A percentile compares a stretch with the other conserved stretches of the same genome.
Evolutionary conservation across 2,888 invertebrate species (phyloP).

Genomic region (Cephus runcator): DNA sequence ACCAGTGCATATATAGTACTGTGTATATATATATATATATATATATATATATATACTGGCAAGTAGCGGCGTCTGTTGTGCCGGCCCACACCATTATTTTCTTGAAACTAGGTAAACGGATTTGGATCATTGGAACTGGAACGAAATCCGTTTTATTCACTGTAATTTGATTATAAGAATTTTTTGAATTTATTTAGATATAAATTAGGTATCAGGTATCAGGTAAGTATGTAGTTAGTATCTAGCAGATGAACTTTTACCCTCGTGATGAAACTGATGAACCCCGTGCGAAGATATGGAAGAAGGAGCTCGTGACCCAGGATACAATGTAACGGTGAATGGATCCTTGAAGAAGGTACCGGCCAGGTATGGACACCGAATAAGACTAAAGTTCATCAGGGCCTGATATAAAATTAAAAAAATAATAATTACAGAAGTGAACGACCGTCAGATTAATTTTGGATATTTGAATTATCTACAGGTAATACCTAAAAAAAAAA

Average conservation of each 20-base stretch:
- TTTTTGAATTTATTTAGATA: background rate
- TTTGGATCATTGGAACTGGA: constrained; percentile 41
- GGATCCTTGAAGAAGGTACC: background rate
- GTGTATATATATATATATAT: too few species aligned
- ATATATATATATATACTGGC: too few species aligned
- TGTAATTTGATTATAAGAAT: background rate
- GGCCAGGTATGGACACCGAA: background rate
- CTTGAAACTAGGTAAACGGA: constrained; percentile 48
- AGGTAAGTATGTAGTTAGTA: background rate
- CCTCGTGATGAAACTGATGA: background rate
- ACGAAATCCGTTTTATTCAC: background rate
- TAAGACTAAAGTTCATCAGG: background rate
- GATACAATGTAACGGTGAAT: background rate
- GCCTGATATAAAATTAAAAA: background rate
- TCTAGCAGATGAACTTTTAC: background rate
- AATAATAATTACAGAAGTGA: background rate
- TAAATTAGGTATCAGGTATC: background rate
- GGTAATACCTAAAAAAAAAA: background rate
- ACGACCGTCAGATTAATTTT: background rate
- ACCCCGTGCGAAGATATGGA: background rate
- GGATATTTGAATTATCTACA: too few species aligned
- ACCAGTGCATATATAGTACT: background rate
- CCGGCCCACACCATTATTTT: constrained; percentile 31
- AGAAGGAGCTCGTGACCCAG: background rate
- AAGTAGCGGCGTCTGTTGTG: constrained; percentile 1